Evolutionary conservation across 2,888 invertebrate genomes (phyloP), one percentile per base, ranked within the genome.

Genomic region (Anorthoa munda): DNA sequence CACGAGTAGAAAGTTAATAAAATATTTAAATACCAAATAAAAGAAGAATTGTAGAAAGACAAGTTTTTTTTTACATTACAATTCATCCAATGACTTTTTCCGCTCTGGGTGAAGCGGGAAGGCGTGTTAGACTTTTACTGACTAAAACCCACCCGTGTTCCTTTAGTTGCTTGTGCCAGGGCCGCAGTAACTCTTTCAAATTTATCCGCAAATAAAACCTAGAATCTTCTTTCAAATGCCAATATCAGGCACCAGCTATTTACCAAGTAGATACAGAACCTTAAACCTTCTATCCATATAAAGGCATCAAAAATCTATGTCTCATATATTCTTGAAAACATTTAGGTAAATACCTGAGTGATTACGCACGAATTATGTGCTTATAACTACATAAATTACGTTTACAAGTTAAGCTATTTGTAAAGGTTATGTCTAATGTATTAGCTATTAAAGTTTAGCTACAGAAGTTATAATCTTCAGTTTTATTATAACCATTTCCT

Each of bases 301-400:
- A 59, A 64, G 76, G 45, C 65, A 50, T 78, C 67, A 65, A 81
- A 84, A 68, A 71, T 78, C 9, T 55, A 70, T 67, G 73, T 39
- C 72, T 58, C 59, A 66, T 70, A 70, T 39, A 63, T 69, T 83
- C 66, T 80, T 39, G 69, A 63, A 69, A 63, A 80, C 70, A 80
- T 86, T 84, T 84, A 86, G 73, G 70, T 86, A 81, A 84, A 86
- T 84, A 73, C 67, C 74, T 66, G 66, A 74, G 75, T 84, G 80
- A 82, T 77, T 85, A 82, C 59, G 31, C 51, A 74, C 73, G 68
- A 85, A 51, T 82, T 86, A 85, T 77, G 72, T 74, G 85, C 69
- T 64, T 79, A 71, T 73, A 73, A 74, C 64, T 81, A 66, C 75
- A 75, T 85, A 74, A 82, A 79, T 77, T 79, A 86, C 72, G 48